A percentile compares a stretch with the other conserved stretches of the same genome.
Evolutionary conservation across 2,797 vertebrate species (phyloP).

Genomic region (Sebastes minor): DNA sequence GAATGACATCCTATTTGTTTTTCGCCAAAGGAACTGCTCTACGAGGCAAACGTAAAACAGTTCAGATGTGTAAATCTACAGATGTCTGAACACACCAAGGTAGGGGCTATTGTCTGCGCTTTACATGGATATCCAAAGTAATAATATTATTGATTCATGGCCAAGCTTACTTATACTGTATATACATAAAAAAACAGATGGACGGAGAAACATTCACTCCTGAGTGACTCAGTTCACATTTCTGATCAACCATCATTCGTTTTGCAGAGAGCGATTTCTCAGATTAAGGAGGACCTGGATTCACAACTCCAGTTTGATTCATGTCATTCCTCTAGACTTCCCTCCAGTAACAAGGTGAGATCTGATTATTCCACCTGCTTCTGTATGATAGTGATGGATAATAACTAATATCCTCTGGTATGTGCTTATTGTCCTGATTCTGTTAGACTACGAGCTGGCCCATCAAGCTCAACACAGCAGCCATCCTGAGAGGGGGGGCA

Average conservation of each 20-base stretch:
- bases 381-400: background rate
- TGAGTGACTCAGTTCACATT: background rate
- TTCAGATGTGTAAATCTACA: constrained; percentile 82
- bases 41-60: constrained; percentile 82
- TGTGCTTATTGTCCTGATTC: constrained; percentile 17
- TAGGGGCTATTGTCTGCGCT: constrained; percentile 27
- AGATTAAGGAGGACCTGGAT: constrained; percentile 73
- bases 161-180: background rate
- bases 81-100: constrained; percentile 76
- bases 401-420: background rate
- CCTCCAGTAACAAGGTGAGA: constrained; percentile 65
- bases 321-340: constrained; percentile 51
- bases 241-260: background rate
- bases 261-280: constrained; percentile 71
- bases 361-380: background rate
- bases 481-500: constrained; percentile 88
- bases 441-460: constrained; percentile 80
- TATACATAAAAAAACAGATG: background rate
- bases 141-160: background rate
- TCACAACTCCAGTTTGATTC: constrained; percentile 71
- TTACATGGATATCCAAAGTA: background rate
- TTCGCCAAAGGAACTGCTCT: constrained; percentile 82
- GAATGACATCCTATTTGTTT: constrained; percentile 5
- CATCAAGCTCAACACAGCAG: constrained; percentile 89
- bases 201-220: background rate